phyloP scores from a whole-genome alignment of 2,797 vertebrate species.

The Momotus momota region DNA sequence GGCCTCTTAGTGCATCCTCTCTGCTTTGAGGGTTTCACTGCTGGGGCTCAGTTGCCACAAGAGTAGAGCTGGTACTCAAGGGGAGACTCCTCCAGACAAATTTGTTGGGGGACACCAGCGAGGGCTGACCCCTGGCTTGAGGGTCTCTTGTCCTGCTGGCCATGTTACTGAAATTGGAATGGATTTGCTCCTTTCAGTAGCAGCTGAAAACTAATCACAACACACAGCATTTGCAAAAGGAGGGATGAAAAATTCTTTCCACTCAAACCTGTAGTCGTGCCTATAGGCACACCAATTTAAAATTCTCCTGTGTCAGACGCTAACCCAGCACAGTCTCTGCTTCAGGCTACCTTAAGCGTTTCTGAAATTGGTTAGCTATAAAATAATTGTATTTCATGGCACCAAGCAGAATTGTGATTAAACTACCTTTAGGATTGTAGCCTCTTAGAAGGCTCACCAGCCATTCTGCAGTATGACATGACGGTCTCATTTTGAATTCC shows the following conservation, averaged over 20 bases:
- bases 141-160: not conserved
- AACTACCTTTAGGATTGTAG: not conserved
- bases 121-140: not conserved
- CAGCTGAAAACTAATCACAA: not conserved
- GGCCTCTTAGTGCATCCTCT: too few species aligned
- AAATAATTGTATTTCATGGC: slow-evolving; percentile 40
- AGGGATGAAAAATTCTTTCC: not conserved
- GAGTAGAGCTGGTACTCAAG: not conserved
- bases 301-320: not conserved
- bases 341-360: not conserved
- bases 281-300: not conserved
- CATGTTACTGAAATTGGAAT: not conserved
- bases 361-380: slow-evolving; percentile 7
- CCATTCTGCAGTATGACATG: not conserved
- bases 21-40: not conserved
- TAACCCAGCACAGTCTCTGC: not conserved
- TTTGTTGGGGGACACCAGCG: rapidly evolving
- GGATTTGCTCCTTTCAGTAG: not conserved
- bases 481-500: not conserved
- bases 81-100: not conserved
- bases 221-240: not conserved
- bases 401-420: slow-evolving; percentile 12
- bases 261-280: not conserved
- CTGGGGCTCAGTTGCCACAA: not conserved
- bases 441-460: not conserved